phyloP scores from a whole-genome alignment of 2,797 vertebrate species.

The Prunella strophiata region DNA sequence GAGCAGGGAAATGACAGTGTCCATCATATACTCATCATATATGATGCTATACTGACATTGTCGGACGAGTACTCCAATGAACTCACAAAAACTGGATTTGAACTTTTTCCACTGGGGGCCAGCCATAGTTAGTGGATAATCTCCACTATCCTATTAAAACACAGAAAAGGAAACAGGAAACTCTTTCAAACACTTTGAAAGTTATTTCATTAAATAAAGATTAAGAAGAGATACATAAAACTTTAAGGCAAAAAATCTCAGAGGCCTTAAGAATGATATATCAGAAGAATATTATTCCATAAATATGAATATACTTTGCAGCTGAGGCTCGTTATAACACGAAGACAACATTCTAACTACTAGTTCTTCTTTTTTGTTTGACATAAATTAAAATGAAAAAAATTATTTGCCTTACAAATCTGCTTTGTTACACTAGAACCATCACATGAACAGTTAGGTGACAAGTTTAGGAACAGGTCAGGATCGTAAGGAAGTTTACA shows the following conservation, averaged over 20 bases:
- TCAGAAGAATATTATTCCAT: background rate
- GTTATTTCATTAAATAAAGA: background rate
- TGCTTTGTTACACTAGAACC: background rate
- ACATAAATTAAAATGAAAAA: too few relatives aligned
- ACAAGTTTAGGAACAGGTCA: background rate
- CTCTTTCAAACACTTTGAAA: background rate
- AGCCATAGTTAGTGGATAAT: constrained; percentile 98
- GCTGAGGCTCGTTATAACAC: background rate
- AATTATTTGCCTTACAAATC: background rate
- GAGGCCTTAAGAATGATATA: background rate
- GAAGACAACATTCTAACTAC: background rate
- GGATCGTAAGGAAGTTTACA: background rate
- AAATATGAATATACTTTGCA: background rate
- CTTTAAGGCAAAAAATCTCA: background rate
- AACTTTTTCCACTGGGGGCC: constrained; percentile 99
- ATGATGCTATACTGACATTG: constrained; percentile 99
- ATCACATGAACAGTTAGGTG: background rate
- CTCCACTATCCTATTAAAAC: constrained; percentile 91
- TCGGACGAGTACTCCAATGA: constrained; percentile 95
- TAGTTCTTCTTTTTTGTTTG: background rate
- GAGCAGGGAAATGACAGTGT: constrained; percentile 97
- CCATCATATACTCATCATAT: constrained; percentile 99
- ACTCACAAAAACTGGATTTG: constrained; percentile 98
- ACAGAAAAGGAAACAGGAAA: background rate
- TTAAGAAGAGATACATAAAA: background rate